These are phyloP conservation scores for Sycophila texana DNA, from an alignment of 2,888 invertebrate genomes.

Conservation along the genomic window DNA sequence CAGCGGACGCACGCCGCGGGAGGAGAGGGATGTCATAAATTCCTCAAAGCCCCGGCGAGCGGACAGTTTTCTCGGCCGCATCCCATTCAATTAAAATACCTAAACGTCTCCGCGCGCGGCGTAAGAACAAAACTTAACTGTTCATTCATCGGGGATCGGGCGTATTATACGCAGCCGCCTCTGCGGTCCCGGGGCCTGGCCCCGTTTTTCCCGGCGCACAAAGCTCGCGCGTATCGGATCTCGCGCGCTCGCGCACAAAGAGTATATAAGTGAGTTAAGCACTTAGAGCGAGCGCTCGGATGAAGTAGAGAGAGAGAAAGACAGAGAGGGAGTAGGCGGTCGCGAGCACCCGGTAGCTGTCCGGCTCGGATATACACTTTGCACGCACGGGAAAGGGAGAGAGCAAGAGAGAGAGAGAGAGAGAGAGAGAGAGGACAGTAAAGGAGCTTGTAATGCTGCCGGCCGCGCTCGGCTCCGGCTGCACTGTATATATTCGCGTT, in stretches of 20 bases:
- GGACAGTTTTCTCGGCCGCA: conserved; percentile 25
- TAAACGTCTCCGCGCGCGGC: conserved; percentile 34
- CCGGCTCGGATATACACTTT: not conserved
- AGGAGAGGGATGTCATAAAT: conserved; percentile 24
- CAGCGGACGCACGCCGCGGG: too few relatives aligned
- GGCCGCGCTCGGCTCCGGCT: too few relatives aligned
- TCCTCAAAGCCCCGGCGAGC: conserved; percentile 30
- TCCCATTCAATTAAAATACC: conserved; percentile 55
- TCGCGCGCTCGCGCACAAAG: conserved; percentile 18
- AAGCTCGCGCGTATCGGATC: conserved; percentile 18
- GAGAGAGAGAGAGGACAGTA: not conserved
- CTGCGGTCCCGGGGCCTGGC: not conserved
- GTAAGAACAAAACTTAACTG: conserved; percentile 52
- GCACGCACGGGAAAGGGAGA: conserved; percentile 3
- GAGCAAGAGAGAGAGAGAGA: conserved; percentile 2
- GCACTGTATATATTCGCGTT: not conserved
- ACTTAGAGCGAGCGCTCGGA: not conserved
- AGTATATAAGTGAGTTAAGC: not conserved
- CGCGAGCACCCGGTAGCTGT: not conserved
- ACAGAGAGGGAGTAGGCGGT: not conserved
- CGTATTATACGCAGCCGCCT: too few relatives aligned
- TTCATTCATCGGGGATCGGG: conserved; percentile 37
- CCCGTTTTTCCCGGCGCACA: not conserved
- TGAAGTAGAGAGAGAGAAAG: not conserved
- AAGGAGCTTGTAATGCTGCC: too few relatives aligned